Base-by-base conservation (phyloP, 2,113 vertebrate genomes). In the Microcebus lehilahytsara region DNA sequence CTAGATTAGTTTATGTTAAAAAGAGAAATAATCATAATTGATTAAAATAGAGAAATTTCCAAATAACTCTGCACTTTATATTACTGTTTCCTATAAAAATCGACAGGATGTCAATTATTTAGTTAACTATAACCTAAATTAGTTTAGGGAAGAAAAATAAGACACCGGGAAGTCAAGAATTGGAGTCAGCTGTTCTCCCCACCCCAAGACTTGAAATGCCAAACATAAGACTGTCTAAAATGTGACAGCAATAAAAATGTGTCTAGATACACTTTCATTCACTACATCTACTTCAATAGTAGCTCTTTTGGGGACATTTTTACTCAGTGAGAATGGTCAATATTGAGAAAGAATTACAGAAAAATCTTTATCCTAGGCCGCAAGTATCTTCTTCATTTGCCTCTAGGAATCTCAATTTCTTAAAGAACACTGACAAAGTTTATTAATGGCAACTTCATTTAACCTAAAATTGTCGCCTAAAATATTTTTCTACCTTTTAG, bases 1-100 rank as follows among this genome's bases (percentile, higher is more conserved):
- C 99, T 99, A 98, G 97, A 97, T 96, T 49, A 91, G 20, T 62
- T 72, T 51, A 66, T 17, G 91, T 80, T 34, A 93, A 95, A 91
- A 11, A 60, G 32, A 96, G 67, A 96, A 14, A 85, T 56, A 69
- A 84, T n/a, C 37, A 90, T 32, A 74, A 85, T 25, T 60, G 1
- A 90, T 80, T 4, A 92, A 87, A 75, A 95, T 69, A 37, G 58
- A 93, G 56, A 94, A 30, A 89, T 19, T 72, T 9, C 67, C 42
- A 37, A 87, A 7, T 6, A 74, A 77, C 3, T 22, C 58, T 67
- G 14, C 92, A 71, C 46, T 66, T 53, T 88, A 53, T n/a, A n/a
- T 37, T 66, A 53, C 40, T 74, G 6, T 71, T 93, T 78, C 42
- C 85, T 79, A 56, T 37, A 37, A 92, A 74, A 92, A 85, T 3